phyloP scores from a whole-genome alignment of 2,797 vertebrate species.

The Geotrypetes seraphini region DNA sequence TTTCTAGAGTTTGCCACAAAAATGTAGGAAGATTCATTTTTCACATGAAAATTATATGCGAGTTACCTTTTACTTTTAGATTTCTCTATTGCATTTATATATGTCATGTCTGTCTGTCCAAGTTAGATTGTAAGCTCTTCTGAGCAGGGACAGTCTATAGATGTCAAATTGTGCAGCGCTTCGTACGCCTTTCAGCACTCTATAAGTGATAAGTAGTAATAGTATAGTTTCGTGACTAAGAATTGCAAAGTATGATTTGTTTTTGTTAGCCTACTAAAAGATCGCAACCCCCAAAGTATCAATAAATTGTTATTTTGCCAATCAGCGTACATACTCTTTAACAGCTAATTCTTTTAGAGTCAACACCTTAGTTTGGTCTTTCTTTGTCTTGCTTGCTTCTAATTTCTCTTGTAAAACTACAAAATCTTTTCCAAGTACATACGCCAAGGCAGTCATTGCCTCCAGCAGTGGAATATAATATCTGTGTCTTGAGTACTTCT shows the following conservation, averaged over 20 bases:
- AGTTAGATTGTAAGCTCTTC: no score
- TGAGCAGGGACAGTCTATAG: no score
- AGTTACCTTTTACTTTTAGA: no score
- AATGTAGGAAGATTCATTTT: no score
- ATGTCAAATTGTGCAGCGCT: no score
- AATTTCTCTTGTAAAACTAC: slow-evolving; percentile 69
- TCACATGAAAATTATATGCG: no score
- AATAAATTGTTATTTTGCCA: accelerated
- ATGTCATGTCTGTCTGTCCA: no score
- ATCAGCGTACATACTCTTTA: slow-evolving; percentile 56
- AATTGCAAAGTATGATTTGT: background rate
- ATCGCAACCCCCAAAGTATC: background rate
- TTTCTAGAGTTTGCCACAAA: no score
- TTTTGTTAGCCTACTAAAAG: background rate
- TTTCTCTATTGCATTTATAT: no score
- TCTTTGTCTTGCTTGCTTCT: slow-evolving; percentile 52
- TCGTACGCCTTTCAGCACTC: no score
- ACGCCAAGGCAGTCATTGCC: slow-evolving; percentile 69
- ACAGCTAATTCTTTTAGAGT: slow-evolving; percentile 83
- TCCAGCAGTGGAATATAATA: slow-evolving; percentile 69
- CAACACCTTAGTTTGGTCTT: slow-evolving; percentile 25
- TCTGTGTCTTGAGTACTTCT: slow-evolving; percentile 40
- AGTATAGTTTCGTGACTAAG: background rate
- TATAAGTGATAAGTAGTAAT: no score
- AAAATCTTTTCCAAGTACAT: slow-evolving; percentile 68